These are phyloP conservation scores for Chelmon rostratus DNA, from an alignment of 2,797 vertebrate genomes.

Conservation along the genomic window DNA sequence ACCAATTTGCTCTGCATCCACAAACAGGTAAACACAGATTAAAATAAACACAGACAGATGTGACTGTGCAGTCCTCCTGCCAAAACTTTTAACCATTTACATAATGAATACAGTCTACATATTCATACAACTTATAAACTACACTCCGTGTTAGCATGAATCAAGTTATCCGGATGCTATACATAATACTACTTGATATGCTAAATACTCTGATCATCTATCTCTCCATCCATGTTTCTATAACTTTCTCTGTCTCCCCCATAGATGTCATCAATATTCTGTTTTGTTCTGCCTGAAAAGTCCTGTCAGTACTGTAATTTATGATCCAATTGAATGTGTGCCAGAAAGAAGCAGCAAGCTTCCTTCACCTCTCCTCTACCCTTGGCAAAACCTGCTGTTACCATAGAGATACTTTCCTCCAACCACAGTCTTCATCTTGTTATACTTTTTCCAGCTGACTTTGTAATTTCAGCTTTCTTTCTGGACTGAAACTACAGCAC, in stretches of 20 bases:
- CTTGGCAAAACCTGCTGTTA: conserved; percentile 80
- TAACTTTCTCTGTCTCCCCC: neutral
- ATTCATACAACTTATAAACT: neutral
- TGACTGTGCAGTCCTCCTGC: neutral
- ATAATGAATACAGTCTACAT: neutral
- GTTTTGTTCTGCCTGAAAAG: conserved; percentile 35
- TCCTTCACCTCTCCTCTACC: conserved; percentile 68
- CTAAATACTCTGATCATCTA: neutral
- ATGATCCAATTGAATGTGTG: conserved; percentile 59
- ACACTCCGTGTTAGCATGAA: neutral
- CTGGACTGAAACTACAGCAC: neutral
- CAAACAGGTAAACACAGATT: conserved; percentile 24
- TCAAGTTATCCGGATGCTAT: neutral
- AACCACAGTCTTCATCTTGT: conserved; percentile 71
- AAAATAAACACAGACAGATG: conserved; percentile 28
- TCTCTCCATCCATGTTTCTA: neutral
- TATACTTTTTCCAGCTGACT: conserved; percentile 65
- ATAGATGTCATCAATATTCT: conserved; percentile 43
- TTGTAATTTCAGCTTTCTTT: conserved; percentile 43
- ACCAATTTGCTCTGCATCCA: conserved; percentile 15
- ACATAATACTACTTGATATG: neutral
- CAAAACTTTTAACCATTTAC: neutral
- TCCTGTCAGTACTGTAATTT: conserved; percentile 51
- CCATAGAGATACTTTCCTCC: conserved; percentile 85
- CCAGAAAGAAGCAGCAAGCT: conserved; percentile 61